A percentile compares a stretch with the other conserved stretches of the same genome.
These are phyloP conservation scores for Hypomecis atomaria DNA, from an alignment of 2,888 invertebrate species.

Conservation along the genomic window DNA sequence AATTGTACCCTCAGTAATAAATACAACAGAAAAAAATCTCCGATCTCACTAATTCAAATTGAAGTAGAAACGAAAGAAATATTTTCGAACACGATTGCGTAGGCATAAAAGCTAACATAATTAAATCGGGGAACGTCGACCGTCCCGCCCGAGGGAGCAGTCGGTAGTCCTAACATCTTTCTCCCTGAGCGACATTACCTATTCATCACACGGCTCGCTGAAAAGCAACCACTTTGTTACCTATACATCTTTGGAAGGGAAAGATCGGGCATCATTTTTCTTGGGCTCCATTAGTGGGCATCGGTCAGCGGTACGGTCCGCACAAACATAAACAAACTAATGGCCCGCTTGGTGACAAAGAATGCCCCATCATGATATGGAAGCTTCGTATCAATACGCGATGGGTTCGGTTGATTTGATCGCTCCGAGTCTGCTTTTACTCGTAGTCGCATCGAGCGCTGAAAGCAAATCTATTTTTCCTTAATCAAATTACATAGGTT, in stretches of 20 bases:
- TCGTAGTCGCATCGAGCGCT: background rate
- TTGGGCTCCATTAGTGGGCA: constrained; percentile 67
- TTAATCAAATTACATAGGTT: too few species aligned
- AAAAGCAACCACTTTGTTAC: constrained; percentile 68
- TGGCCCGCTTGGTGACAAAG: constrained; percentile 71
- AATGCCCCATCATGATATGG: constrained; percentile 62
- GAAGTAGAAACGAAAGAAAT: constrained; percentile 41
- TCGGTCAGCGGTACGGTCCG: constrained; percentile 63
- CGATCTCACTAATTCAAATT: constrained; percentile 39
- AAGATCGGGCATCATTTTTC: constrained; percentile 72
- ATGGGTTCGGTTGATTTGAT: constrained; percentile 41
- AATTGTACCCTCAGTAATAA: constrained; percentile 31
- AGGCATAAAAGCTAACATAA: constrained; percentile 58
- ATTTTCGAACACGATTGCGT: constrained; percentile 48
- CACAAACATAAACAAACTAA: constrained; percentile 74
- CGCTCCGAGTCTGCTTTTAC: constrained; percentile 33
- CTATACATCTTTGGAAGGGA: constrained; percentile 54
- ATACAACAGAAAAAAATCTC: constrained; percentile 37
- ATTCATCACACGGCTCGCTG: constrained; percentile 67
- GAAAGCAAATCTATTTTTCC: too few species aligned
- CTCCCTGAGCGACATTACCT: constrained; percentile 63
- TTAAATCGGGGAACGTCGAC: constrained; percentile 53
- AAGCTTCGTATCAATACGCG: constrained; percentile 62
- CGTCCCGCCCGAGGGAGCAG: constrained; percentile 51
- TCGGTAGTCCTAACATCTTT: constrained; percentile 52